Evolutionary conservation across 2,888 invertebrate genomes (phyloP), one percentile per base, ranked within the genome.

Genomic region (Patella depressa): DNA sequence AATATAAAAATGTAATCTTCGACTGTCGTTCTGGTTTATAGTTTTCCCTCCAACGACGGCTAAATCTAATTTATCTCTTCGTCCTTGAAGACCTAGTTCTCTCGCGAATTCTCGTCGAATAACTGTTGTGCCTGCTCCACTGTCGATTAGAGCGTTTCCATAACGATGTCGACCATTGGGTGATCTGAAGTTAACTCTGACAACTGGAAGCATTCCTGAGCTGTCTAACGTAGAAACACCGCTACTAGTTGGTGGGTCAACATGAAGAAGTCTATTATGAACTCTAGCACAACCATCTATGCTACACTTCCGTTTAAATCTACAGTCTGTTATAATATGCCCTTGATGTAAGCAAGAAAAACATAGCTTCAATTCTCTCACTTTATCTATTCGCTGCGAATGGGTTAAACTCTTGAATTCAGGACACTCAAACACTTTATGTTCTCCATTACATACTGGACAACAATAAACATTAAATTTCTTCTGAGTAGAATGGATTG

Each of bases 51-150:
- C 71, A n/a, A 59, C 59, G 17, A 59, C 59, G 5, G 59, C 59
- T 59, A 59, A 59, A 59, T 59, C 59, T 59, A 59, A 59, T 59
- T 59, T 59, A n/a, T 59, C 59, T 59, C 7, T 17, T 19, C 59
- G 19, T 19, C 59, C 59, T 59, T 24, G 24, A 0, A 24, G 24
- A 24, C 24, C 24, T 24, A 24, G 24, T 24, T 24, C 24, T 24
- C 24, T 24, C 24, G 24, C 24, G 24, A 24, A 24, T 24, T 24
- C 24, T 24, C 24, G 24, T 24, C 54, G 17, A 15, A 77, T 77
- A 69, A 77, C 57, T n/a, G 77, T 73, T n/a, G 74, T 77, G 24
- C 73, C 77, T 19, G 77, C 74, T n/a, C 77, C 77, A 55, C 77
- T 73, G 69, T 77, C 77, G 17, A 77, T 73, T 29, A 77, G 55